Conservation (phyloP, 2,797 vertebrate genomes). For the Ambastaia sidthimunki region DNA sequence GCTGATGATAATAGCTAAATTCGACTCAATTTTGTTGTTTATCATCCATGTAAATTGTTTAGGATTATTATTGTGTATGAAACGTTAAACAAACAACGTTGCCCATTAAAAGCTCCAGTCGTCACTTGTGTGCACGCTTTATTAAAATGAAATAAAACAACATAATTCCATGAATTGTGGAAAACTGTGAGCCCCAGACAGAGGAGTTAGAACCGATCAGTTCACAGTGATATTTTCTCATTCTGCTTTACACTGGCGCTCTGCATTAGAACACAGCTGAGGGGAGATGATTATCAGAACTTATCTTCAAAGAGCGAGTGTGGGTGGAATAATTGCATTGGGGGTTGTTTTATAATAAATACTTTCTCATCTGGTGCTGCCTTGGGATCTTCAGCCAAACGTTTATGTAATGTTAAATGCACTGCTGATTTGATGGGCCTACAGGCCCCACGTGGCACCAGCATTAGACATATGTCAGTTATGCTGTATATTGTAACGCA, state of each 20-base stretch:
- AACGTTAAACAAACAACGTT: not conserved
- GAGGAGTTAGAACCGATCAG: slow-evolving; percentile 41
- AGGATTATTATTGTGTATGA: slow-evolving; percentile 1
- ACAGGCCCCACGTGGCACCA: not conserved
- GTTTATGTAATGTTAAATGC: slow-evolving; percentile 36
- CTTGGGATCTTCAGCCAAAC: slow-evolving; percentile 33
- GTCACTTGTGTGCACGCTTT: not conserved
- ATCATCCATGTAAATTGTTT: slow-evolving; percentile 5
- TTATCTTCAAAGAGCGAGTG: slow-evolving; percentile 59
- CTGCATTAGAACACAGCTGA: slow-evolving; percentile 51
- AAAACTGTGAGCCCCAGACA: slow-evolving; percentile 37
- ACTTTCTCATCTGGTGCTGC: slow-evolving; percentile 43
- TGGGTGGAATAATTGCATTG: slow-evolving; percentile 61
- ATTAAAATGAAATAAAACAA: not conserved
- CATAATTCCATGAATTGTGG: not conserved
- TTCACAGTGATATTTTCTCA: slow-evolving; percentile 52
- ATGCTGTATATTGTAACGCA: not conserved
- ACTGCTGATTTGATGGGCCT: slow-evolving; percentile 6
- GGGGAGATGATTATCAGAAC: slow-evolving; percentile 57
- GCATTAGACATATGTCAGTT: not conserved
- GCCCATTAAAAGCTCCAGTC: not conserved
- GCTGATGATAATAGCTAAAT: too few species aligned
- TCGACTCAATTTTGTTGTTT: not conserved
- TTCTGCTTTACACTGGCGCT: slow-evolving; percentile 41
- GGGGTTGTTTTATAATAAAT: slow-evolving; percentile 60